Evolutionary conservation across 2,888 invertebrate genomes (phyloP), one percentile per base, ranked within the genome.

Genomic region (Hipparchia semele): DNA sequence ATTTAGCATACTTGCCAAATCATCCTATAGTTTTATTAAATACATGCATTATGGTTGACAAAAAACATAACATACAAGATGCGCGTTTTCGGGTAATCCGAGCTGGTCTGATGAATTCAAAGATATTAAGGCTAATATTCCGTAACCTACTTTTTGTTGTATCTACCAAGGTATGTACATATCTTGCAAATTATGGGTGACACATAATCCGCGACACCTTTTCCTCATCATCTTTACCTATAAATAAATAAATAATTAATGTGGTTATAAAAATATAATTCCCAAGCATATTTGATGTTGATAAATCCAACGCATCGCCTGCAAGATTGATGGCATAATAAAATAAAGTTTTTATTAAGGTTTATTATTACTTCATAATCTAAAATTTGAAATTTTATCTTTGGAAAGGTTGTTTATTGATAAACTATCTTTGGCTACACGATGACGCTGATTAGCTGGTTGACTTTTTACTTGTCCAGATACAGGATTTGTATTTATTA

Each of bases 281-380:
- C 70, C 69, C 71, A 66, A 62, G 68, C 73, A 70, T 70, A 58
- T 75, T 76, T 61, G 74, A 66, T 71, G 70, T 73, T 64, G 75
- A 76, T 82, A 84, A 82, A 83, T 81, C 84, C 83, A 83, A 80
- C 82, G 84, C 83, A 84, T 62, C 62, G 84, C 82, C 80, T 84
- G 87, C 85, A 92, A 93, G 93, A 93, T 92, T 91, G 93, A 93
- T 93, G 90, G 86, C 82, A 89, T 85, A 89, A 91, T 91, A 91
- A 91, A 92, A 86, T 86, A 84, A 88, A 84, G 83, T 85, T 91
- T 90, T 90, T 90, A 91, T 89, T 65, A 85, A 87, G 85, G 70
- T 76, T 75, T 75, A 76, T 79, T 79, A 91, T 91, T 88, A 87
- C 86, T 88, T 90, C 88, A 90, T 91, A 89, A 91, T 92, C 87